These are phyloP conservation scores for Centropristis striata DNA, from an alignment of 2,113 vertebrate genomes.

Conservation along the genomic window DNA sequence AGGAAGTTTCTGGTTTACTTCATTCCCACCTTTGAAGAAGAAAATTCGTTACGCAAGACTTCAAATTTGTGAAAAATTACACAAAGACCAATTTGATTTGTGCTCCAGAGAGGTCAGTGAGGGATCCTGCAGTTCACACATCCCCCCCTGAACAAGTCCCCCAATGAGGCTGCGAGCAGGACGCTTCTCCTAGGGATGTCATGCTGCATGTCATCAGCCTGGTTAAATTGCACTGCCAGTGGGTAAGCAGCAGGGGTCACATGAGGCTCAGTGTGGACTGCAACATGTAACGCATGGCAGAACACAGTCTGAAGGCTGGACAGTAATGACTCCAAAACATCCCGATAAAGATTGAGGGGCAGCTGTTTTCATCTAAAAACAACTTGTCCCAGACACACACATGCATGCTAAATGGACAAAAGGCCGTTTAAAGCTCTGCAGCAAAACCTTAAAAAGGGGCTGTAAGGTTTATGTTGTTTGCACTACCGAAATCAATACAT, in stretches of 20 bases:
- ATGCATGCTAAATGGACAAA: constrained; percentile 24
- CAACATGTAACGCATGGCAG: constrained; percentile 82
- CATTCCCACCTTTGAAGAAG: constrained; percentile 21
- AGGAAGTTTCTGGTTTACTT: constrained; percentile 55
- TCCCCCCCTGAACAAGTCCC: constrained; percentile 36
- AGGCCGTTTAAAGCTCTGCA: constrained; percentile 33
- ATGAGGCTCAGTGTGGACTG: constrained; percentile 82
- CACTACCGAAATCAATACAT: constrained; percentile 69
- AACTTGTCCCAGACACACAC: constrained; percentile 35
- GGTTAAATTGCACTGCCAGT: constrained; percentile 85
- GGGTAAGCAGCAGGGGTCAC: constrained; percentile 88
- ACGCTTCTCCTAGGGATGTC: constrained; percentile 71
- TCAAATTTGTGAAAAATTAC: constrained; percentile 46
- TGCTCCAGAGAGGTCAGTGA: constrained; percentile 65
- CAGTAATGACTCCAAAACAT: constrained; percentile 83
- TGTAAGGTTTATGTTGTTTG: constrained; percentile 51
- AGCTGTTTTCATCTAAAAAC: constrained; percentile 70
- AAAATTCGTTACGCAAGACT: constrained; percentile 43
- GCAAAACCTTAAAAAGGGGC: constrained; percentile 51
- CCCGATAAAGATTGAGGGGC: constrained; percentile 78
- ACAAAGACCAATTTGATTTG: constrained; percentile 62
- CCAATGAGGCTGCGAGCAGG: constrained; percentile 46
- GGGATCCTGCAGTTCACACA: constrained; percentile 50
- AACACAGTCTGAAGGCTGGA: constrained; percentile 79
- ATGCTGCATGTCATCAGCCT: constrained; percentile 83